Base-by-base conservation (phyloP, 2,888 invertebrate species). In the Zhuqinia jingwanae region DNA sequence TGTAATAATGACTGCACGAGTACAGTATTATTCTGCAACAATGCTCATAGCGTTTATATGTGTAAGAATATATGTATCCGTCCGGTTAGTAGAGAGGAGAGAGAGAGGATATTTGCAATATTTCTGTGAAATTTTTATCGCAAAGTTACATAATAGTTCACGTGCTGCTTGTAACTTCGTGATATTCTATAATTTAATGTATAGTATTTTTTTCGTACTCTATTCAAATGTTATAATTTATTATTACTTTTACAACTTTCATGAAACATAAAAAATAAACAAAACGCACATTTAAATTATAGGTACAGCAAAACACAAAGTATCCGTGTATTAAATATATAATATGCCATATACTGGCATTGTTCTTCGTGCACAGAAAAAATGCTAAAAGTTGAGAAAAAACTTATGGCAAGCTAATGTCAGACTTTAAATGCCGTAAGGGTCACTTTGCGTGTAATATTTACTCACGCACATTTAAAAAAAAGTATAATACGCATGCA, bases 391-490 rank as follows among this genome's bases (percentile, higher is more conserved):
- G 45, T 8, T 25, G 11, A 58, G 11, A 58, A 58, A 10, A 60
- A 60, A 15, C 25, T 6, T 60, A 27, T 30, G 60, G 15, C 15
- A 30, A 30, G 30, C 60, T 60, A 60, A 60, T 60, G 30, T 8
- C 60, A 30, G 60, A 13, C n/a, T 60, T 60, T 27, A 15, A 3
- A 30, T 60, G 60, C 27, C 27, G 13, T 6, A 68, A 42, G n/a
- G 68, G 68, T 42, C 42, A 68, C 8, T 45, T 68, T 68, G 42
- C 45, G 42, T 68, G 68, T 42, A 60, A 60, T 60, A 27, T 60
- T n/a, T 25, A 17, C 53, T 8, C n/a, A 53, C 53, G 17, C 6
- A 53, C 17, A 11, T 53, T 17, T 53, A 53, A n/a, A 36, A 36
- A 36, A 36, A 36, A 36, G 36, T 36, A 36, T 36, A 36, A 6